Evolutionary conservation across 2,888 invertebrate genomes (phyloP).

Genomic region (Selenia dentaria): DNA sequence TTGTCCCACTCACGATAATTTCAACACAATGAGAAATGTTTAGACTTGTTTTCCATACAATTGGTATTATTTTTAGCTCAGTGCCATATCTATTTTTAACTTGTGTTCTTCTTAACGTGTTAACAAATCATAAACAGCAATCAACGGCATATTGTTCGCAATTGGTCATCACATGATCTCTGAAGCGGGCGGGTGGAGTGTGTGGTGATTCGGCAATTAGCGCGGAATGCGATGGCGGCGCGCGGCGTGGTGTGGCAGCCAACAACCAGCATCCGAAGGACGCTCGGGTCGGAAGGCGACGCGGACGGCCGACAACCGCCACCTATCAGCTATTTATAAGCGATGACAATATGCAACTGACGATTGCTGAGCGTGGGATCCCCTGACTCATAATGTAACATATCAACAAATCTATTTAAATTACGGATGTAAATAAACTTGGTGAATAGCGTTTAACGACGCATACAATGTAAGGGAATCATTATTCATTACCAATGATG

Average conservation of each 20-base stretch:
- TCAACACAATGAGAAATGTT: no score
- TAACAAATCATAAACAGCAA: conserved; percentile 15
- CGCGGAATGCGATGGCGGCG: neutral
- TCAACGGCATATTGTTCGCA: conserved; percentile 16
- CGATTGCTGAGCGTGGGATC: conserved; percentile 30
- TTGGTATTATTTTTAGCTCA: neutral
- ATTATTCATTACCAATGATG: no score
- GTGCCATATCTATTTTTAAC: neutral
- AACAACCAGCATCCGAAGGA: conserved; percentile 16
- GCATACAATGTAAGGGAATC: no score
- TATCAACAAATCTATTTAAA: no score
- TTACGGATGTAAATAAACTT: no score
- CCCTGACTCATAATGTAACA: conserved; percentile 19
- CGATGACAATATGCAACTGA: conserved; percentile 27
- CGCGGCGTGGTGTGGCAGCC: neutral
- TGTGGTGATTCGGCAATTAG: conserved; percentile 32
- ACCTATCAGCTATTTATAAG: conserved; percentile 31
- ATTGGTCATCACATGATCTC: conserved; percentile 28
- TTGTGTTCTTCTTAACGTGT: neutral
- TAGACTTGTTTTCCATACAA: no score
- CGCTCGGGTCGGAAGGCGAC: conserved; percentile 3
- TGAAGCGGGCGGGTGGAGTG: conserved; percentile 8
- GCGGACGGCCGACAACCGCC: conserved; percentile 18
- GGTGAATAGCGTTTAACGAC: no score
- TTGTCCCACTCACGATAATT: no score